Base-by-base conservation (phyloP, 1,140 invertebrate species). In the Heterodera carotae region DNA sequence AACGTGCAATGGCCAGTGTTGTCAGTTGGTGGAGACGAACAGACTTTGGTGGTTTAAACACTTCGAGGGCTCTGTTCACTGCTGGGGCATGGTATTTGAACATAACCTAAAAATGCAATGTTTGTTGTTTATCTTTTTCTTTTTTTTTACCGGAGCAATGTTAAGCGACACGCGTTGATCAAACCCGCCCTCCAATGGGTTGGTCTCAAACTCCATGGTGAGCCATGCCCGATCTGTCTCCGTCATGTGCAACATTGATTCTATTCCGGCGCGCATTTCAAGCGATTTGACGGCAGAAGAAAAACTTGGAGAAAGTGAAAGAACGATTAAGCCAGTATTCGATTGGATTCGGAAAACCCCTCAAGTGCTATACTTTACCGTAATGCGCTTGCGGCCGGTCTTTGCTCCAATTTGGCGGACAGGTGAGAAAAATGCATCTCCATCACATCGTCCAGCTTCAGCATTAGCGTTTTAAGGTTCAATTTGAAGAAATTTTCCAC, bases 201-300 rank as follows among this genome's bases (percentile, higher is more conserved):
- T 89, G 84, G 90, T 88, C 92, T 91, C 33, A 93, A 94, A 90
- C 96, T 94, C 88, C 95, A 98, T 18, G 94, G 89, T 64, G 96
- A 88, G 94, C 92, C 60, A 98, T 86, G 0, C 94, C 93, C 82
- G 91, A 90, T 5, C 93, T 10, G 66, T 31, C 29, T 83, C 74
- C 18, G 78, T 39, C 81, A 84, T 78, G 12, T 66, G 43, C 68
- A 85, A 59, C 84, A 86, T 86, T 6, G 80, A 80, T 34, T 34
- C 82, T 43, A 66, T 80, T 48, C 64, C 69, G 15, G 89, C 89
- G 8, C 73, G 78, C 72, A 89, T 85, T 7, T 81, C 79, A 43
- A 90, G 77, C 18, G 84, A 82, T 75, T 89, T 88, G 77, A 90
- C 86, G 69, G 88, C 86, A 7, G 85, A 83, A 73, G 88, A 88